Percentiles rank a stretch among this genome's conserved stretches.
Evolutionary conservation across 2,113 vertebrate genomes (phyloP).

Genomic region (Pelvicachromis taeniatus): DNA sequence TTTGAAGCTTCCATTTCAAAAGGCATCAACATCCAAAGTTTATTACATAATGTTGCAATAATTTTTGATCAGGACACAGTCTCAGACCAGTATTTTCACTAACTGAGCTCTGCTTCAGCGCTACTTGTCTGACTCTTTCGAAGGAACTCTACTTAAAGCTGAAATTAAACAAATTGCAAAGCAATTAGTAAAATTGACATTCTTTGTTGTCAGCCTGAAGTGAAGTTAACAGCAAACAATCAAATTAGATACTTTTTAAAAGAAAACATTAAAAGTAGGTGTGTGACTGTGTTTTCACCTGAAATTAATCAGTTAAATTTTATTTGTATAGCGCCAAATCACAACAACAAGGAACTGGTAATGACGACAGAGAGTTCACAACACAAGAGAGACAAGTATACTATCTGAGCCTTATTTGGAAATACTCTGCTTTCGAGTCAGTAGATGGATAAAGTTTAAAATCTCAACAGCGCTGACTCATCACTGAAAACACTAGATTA

Average conservation of each 20-base stretch:
- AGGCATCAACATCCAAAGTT: not conserved
- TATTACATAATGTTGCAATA: not conserved
- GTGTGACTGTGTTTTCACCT: not conserved
- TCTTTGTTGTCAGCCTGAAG: not conserved
- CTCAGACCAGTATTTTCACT: no score
- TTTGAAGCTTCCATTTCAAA: not conserved
- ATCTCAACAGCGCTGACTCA: not conserved
- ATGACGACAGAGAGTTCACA: no score
- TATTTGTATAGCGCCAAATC: not conserved
- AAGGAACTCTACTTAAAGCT: not conserved
- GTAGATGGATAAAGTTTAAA: not conserved
- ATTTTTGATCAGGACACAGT: not conserved
- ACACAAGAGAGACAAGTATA: not conserved
- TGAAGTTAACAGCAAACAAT: not conserved
- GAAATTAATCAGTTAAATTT: not conserved
- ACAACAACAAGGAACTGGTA: no score
- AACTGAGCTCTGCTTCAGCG: no score
- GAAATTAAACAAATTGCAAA: no score
- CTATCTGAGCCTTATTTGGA: not conserved
- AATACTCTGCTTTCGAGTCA: not conserved
- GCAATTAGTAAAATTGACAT: not conserved
- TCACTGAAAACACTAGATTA: not conserved
- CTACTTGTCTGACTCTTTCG: not conserved
- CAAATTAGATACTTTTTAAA: fast-evolving
- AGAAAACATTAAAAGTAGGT: not conserved